Evolutionary conservation across 2,797 vertebrate genomes (phyloP).

Genomic region (Lerista edwardsae): DNA sequence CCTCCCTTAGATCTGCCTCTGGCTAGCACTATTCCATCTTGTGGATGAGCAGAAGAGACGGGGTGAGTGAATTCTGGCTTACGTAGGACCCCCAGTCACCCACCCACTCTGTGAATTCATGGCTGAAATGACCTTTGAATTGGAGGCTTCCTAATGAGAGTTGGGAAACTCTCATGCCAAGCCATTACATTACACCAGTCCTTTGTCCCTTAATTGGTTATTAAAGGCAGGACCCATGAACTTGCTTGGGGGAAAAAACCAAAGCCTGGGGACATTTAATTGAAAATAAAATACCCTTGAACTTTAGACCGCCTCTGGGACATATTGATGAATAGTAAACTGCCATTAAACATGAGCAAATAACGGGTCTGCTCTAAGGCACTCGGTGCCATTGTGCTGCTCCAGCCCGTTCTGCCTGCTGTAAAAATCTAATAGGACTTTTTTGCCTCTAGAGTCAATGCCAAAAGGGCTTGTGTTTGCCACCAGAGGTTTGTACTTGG

Average conservation of each 20-base stretch:
- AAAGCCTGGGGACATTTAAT: conserved; percentile 22
- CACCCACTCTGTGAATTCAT: neutral
- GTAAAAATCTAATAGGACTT: conserved; percentile 33
- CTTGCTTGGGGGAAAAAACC: neutral
- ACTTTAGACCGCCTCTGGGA: conserved; percentile 38
- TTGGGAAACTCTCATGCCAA: neutral
- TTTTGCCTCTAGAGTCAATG: neutral
- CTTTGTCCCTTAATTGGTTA: neutral
- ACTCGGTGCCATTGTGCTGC: conserved; percentile 19
- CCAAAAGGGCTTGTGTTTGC: conserved; percentile 39
- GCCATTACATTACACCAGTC: neutral
- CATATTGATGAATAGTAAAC: conserved; percentile 50
- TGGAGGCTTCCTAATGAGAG: too few species aligned
- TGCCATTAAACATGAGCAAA: conserved; percentile 47
- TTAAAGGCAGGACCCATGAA: neutral
- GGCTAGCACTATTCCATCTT: too few species aligned
- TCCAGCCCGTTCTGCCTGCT: conserved; percentile 20
- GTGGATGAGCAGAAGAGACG: neutral
- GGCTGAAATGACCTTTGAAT: neutral
- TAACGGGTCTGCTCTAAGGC: neutral
- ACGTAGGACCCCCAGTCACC: too few species aligned
- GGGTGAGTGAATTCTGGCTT: neutral
- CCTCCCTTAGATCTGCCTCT: too few species aligned
- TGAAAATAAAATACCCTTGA: conserved; percentile 53
- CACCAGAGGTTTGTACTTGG: conserved; percentile 14